These are phyloP conservation scores for Drosophila incognita DNA, from an alignment of 2,888 invertebrate genomes.

Conservation along the genomic window DNA sequence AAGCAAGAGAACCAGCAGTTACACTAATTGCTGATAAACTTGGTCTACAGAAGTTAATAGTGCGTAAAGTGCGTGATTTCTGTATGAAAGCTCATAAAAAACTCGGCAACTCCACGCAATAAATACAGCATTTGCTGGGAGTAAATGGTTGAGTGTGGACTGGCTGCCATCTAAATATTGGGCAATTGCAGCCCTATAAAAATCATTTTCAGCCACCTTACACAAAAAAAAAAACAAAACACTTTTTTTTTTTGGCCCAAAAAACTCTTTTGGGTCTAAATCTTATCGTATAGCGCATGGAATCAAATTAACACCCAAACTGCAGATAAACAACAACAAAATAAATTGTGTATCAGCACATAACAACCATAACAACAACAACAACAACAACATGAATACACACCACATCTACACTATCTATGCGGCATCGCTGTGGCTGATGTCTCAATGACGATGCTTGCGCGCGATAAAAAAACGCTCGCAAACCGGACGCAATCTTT, in stretches of 20 bases:
- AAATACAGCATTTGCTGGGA: conserved; percentile 45
- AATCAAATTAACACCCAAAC: conserved; percentile 77
- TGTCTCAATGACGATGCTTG: conserved; percentile 64
- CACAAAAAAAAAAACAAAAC: conserved; percentile 13
- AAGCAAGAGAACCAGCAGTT: not conserved
- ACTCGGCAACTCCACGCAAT: conserved; percentile 50
- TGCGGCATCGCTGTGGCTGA: conserved; percentile 57
- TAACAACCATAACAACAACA: conserved; percentile 13
- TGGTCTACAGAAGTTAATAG: conserved; percentile 28
- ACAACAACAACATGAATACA: conserved; percentile 4
- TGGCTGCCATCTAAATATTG: conserved; percentile 28
- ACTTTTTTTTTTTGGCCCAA: not conserved
- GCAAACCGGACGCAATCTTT: conserved; percentile 46
- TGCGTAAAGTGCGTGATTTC: conserved; percentile 47
- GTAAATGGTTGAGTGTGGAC: conserved; percentile 42
- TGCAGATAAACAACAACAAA: conserved; percentile 26
- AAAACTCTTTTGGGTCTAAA: conserved; percentile 36
- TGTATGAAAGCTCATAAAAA: conserved; percentile 52
- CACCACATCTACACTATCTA: conserved; percentile 48
- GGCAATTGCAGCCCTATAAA: conserved; percentile 55
- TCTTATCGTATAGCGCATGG: conserved; percentile 70
- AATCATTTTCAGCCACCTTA: conserved; percentile 55
- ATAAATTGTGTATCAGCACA: conserved; percentile 2
- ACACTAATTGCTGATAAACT: conserved; percentile 30
- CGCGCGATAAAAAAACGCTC: conserved; percentile 58